These are phyloP conservation scores for Eupithecia abbreviata DNA, from an alignment of 2,888 invertebrate species.

Conservation along the genomic window DNA sequence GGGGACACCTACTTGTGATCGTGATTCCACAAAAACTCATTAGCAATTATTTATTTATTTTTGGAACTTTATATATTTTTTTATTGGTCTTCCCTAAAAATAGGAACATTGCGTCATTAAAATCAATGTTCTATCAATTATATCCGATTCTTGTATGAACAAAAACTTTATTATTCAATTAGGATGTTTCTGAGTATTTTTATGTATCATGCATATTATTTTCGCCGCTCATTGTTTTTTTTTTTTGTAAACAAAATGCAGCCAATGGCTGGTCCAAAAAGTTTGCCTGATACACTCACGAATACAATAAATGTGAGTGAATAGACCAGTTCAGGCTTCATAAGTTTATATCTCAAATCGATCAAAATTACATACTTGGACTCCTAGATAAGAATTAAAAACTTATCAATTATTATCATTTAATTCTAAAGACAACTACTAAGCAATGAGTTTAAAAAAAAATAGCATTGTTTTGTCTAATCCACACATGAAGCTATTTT, in stretches of 20 bases:
- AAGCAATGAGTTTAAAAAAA: background rate
- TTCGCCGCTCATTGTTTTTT: no score
- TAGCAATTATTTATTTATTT: slow-evolving; percentile 19
- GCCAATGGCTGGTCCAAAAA: no score
- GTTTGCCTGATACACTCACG: no score
- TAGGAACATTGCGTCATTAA: background rate
- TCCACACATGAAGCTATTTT: background rate
- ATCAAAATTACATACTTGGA: background rate
- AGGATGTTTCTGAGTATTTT: background rate
- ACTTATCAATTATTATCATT: no score
- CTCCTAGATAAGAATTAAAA: background rate
- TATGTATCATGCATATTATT: no score
- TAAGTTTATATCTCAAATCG: background rate
- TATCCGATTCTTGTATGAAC: background rate
- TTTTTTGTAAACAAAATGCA: no score
- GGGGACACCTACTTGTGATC: slow-evolving; percentile 17
- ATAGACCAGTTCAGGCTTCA: background rate
- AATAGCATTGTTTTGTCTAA: background rate
- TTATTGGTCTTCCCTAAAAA: background rate
- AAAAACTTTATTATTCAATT: no score
- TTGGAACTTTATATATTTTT: background rate
- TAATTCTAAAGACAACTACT: background rate
- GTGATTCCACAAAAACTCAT: slow-evolving; percentile 17
- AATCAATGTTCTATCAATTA: background rate
- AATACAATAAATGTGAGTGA: background rate